Conservation (phyloP, 2,888 invertebrate species). For the Strigamia crassipes region DNA sequence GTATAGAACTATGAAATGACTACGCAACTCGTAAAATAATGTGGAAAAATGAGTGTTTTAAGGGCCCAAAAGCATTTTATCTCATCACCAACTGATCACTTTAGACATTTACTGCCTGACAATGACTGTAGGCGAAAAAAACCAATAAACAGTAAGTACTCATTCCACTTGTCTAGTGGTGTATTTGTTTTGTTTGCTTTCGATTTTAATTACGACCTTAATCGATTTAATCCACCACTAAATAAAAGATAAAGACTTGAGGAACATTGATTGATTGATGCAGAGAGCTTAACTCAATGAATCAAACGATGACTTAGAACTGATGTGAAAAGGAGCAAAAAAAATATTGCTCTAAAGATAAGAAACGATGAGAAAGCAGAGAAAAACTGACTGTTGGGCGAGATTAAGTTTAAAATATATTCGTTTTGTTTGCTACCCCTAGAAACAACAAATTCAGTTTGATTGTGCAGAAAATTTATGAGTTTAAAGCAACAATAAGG, state of each 20-base stretch:
- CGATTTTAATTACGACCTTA: not conserved
- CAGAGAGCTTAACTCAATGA: not conserved
- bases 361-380: slow-evolving; percentile 3
- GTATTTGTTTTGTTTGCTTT: not conserved
- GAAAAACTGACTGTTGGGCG: not conserved
- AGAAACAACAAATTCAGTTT: not conserved
- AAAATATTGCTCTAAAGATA: slow-evolving; percentile 1
- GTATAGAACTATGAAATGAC: no score
- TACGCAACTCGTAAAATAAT: no score
- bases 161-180: not conserved
- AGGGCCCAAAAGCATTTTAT: no score
- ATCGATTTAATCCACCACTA: slow-evolving; percentile 3
- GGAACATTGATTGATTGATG: slow-evolving; percentile 4
- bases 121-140: not conserved
- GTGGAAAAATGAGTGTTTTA: no score
- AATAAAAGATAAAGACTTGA: slow-evolving; percentile 4
- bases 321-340: not conserved
- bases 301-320: slow-evolving; percentile 3
- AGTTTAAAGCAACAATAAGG: no score
- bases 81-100: no score
- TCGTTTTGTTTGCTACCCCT: not conserved
- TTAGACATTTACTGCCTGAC: no score
- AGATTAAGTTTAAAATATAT: slow-evolving; percentile 10
- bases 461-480: no score
- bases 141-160: not conserved